Conservation (phyloP, 2,113 vertebrate species). For the Tinamus guttatus region DNA sequence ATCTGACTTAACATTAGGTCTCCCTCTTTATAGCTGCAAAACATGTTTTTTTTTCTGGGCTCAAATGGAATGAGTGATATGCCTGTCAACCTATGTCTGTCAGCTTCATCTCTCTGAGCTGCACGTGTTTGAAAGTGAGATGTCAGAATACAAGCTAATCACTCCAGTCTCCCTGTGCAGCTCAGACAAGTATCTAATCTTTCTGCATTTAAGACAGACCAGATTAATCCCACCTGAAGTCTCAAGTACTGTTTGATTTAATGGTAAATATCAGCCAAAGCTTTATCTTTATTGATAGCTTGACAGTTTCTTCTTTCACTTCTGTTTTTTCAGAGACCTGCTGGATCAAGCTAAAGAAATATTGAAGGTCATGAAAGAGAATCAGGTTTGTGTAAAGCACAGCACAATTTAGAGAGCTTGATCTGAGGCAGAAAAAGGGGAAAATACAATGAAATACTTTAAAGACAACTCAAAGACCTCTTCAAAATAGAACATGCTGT, state of each 20-base stretch:
- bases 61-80: background rate
- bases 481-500: background rate
- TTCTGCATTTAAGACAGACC: background rate
- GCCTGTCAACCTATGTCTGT: background rate
- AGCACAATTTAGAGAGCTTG: background rate
- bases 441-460: background rate
- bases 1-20: background rate
- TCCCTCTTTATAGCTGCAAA: background rate
- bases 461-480: background rate
- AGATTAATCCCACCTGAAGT: background rate
- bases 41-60: background rate
- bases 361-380: constrained; percentile 71
- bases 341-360: constrained; percentile 68
- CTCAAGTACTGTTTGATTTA: background rate
- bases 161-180: background rate
- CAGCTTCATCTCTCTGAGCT: background rate
- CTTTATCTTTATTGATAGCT: background rate
- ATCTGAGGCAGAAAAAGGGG: background rate
- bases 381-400: constrained; percentile 67
- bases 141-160: background rate
- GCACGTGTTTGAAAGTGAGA: background rate
- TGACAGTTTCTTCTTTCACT: background rate
- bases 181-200: background rate
- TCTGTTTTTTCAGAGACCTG: constrained; percentile 68
- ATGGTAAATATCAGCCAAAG: background rate